Percentiles rank a stretch among this genome's conserved stretches.
Conservation (phyloP, 2,797 vertebrate species). For the Protonibea diacanthus region DNA sequence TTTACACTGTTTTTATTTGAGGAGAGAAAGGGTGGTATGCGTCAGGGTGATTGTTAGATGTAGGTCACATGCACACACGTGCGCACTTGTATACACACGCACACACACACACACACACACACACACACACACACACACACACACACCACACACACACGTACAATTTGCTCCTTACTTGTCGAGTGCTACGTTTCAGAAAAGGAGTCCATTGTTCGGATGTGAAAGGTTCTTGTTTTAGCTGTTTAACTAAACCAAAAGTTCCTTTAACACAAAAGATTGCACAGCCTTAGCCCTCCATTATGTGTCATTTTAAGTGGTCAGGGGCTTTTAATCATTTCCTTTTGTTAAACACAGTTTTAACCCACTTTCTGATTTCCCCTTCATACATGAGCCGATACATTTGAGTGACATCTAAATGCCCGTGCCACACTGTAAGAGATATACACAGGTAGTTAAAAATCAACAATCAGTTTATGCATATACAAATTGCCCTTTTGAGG, state of each 20-base stretch:
- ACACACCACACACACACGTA: conserved; percentile 55
- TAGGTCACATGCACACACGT: conserved; percentile 64
- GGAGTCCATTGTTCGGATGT: conserved; percentile 75
- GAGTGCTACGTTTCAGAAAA: conserved; percentile 73
- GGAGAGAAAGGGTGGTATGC: conserved; percentile 70
- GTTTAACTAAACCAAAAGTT: conserved; percentile 80
- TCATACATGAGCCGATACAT: background rate
- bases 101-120: conserved; percentile 49
- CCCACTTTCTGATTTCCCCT: conserved; percentile 11
- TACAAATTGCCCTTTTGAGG: background rate
- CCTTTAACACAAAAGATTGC: conserved; percentile 68
- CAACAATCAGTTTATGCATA: background rate
- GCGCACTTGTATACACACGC: conserved; percentile 45
- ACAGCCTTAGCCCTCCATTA: conserved; percentile 53
- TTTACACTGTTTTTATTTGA: conserved; percentile 78
- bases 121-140: conserved; percentile 35
- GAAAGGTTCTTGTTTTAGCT: conserved; percentile 82
- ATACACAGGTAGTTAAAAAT: background rate
- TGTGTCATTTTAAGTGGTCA: conserved; percentile 64
- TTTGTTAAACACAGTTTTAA: conserved; percentile 57
- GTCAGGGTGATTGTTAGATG: conserved; percentile 73
- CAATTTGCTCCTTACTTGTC: conserved; percentile 80
- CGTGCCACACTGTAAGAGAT: background rate
- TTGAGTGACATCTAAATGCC: background rate
- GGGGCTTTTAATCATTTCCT: conserved; percentile 58